Base-by-base conservation (phyloP, 1,140 invertebrate genomes). In the Ceratina australensis region DNA sequence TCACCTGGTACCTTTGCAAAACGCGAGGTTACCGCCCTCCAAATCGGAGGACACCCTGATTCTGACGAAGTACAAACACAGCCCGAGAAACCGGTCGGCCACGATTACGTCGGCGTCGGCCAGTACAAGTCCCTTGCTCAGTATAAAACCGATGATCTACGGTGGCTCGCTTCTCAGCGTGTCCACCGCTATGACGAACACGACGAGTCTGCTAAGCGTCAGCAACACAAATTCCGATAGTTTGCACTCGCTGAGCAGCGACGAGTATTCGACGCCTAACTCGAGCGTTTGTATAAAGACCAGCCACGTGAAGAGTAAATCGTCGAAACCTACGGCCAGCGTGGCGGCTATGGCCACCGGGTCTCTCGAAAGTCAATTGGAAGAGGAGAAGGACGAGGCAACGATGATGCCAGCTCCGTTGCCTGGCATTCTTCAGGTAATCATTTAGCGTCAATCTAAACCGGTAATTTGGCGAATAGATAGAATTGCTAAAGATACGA, bases 41-140 rank as follows among this genome's bases (percentile, higher is more conserved):
- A 93, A 95, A 47, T 96, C 96, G 75, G 96, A 97, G 87, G 96
- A 97, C 82, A 96, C 95, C 0, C 85, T 97, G 22, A 93, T 95
- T 3, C 87, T 94, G 3, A 87, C 89, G 0, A 93, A 93, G 78
- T 93, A 94, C 85, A 93, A 94, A 67, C 92, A 93, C 3, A 93
- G 93, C 72, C 93, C 93, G 0, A 92, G 93, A 80, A 93, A 92
- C 57, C 91, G 92, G 61, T 93, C 93, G 5, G 92, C 92, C 18
- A 93, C 93, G 1, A 91, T 93, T 61, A 93, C 94, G 0, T 95
- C 94, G 42, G 91, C 94, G 1, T 95, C 95, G 0, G 94, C 94
- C 0, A 94, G 94, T n/a, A 95, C 94, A 1, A 95, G 95, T 90
- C 95, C 94, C 10, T 89, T 94, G 54, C 89, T 95, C 47, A 94